Percentiles rank a stretch among this genome's conserved stretches.
Conservation (phyloP, 2,888 invertebrate species). For the Cephus nigrinus region DNA sequence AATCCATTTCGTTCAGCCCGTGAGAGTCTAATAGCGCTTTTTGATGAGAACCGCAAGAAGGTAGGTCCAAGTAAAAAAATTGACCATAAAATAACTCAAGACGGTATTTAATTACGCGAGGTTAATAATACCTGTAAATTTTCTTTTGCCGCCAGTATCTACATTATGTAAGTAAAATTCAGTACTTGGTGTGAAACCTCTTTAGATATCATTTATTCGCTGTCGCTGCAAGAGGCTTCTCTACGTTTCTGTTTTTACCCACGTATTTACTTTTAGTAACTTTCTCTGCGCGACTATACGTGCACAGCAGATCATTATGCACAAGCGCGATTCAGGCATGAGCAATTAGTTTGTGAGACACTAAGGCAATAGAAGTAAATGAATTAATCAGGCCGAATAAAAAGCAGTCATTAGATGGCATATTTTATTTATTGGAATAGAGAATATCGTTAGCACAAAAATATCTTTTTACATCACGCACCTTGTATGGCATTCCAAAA, state of each 20-base stretch:
- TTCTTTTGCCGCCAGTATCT: slow-evolving; percentile 69
- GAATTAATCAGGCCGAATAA: neutral
- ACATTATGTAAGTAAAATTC: slow-evolving; percentile 70
- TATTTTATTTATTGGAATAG: neutral
- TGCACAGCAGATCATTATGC: neutral
- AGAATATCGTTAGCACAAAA: neutral
- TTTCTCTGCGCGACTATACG: neutral
- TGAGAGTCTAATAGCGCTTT: slow-evolving; percentile 86
- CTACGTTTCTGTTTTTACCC: neutral
- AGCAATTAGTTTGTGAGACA: neutral
- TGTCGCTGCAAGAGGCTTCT: neutral
- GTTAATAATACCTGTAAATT: slow-evolving; percentile 66
- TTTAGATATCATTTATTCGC: slow-evolving; percentile 40
- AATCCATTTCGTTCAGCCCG: slow-evolving; percentile 94
- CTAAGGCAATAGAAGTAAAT: neutral
- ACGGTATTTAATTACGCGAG: slow-evolving; percentile 65
- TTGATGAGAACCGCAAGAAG: slow-evolving; percentile 94
- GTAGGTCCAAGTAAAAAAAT: slow-evolving; percentile 62
- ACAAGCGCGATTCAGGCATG: neutral
- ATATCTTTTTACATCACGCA: neutral
- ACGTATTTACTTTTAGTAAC: neutral
- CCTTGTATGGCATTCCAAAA: neutral
- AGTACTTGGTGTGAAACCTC: slow-evolving; percentile 56
- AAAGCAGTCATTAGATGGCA: neutral
- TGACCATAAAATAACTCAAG: slow-evolving; percentile 6